Percentiles rank a stretch among this genome's conserved stretches.
Conservation (phyloP, 2,113 vertebrate species). For the Lipotes vexillifer region DNA sequence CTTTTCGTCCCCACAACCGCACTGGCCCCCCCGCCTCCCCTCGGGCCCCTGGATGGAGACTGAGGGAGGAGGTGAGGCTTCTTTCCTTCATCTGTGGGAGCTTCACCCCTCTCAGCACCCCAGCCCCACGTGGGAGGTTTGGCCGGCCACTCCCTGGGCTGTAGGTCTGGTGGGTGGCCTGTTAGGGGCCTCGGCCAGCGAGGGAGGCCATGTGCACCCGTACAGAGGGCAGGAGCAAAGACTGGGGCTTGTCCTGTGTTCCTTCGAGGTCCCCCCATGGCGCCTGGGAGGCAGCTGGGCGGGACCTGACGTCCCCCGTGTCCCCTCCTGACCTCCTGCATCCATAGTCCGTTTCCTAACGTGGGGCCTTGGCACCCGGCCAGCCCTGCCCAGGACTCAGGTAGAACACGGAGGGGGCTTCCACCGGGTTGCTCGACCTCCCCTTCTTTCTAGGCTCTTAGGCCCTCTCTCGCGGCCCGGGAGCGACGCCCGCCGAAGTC, state of each 20-base stretch:
- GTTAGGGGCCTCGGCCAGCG: not conserved
- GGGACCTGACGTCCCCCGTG: not conserved
- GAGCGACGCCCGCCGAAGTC: fast-evolving
- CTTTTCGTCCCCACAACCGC: not conserved
- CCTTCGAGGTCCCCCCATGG: not conserved
- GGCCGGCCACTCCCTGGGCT: constrained; percentile 61
- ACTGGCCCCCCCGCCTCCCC: not conserved
- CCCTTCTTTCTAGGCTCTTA: not conserved
- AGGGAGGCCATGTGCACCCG: fast-evolving
- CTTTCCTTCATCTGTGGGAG: too few relatives aligned
- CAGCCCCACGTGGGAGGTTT: constrained; percentile 49
- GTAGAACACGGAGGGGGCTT: not conserved
- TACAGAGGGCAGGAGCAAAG: fast-evolving
- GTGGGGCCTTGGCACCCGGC: not conserved
- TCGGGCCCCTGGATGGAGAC: not conserved
- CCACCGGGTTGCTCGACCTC: too few relatives aligned
- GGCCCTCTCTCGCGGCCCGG: not conserved
- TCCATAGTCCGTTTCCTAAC: not conserved
- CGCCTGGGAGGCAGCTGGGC: not conserved
- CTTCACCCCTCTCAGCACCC: not conserved
- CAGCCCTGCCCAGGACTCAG: not conserved
- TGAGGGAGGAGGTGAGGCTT: not conserved
- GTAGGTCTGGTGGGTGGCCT: not conserved
- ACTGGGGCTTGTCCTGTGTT: not conserved
- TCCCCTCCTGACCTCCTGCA: not conserved